Percentiles rank a stretch among this genome's conserved stretches.
Evolutionary conservation across 2,113 vertebrate species (phyloP).

Genomic region (Toxotes chatareus): DNA sequence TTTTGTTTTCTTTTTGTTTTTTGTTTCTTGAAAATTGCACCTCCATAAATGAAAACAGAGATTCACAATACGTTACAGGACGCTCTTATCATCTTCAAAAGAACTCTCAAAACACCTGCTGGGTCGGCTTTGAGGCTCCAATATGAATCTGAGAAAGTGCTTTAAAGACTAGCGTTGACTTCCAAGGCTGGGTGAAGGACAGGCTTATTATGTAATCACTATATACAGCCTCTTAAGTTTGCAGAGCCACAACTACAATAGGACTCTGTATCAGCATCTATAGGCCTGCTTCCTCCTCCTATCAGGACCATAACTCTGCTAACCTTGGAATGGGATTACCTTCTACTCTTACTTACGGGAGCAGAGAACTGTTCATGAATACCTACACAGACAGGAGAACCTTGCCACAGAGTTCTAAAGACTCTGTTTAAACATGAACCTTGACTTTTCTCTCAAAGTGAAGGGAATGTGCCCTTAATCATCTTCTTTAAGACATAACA

Average conservation of each 20-base stretch:
- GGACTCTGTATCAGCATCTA: conserved; percentile 31
- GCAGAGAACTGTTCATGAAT: conserved; percentile 40
- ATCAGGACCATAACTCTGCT: conserved; percentile 24
- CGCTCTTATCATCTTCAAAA: conserved; percentile 32
- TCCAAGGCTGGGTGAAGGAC: conserved; percentile 44
- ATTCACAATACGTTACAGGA: conserved; percentile 21
- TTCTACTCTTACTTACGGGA: background rate
- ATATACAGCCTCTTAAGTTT: conserved; percentile 28
- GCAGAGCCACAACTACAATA: conserved; percentile 9
- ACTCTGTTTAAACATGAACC: background rate
- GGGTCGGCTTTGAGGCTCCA: conserved; percentile 20
- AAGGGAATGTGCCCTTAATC: background rate
- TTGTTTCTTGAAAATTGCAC: conserved; percentile 7
- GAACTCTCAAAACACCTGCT: conserved; percentile 47
- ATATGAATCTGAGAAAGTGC: conserved; percentile 25
- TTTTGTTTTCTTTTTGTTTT: background rate
- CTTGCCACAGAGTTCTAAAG: background rate
- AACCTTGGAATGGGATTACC: conserved; percentile 50
- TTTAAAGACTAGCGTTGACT: conserved; percentile 21
- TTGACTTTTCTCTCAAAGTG: conserved; percentile 14
- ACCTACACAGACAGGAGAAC: conserved; percentile 25
- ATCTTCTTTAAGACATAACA: background rate
- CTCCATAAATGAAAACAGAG: conserved; percentile 32
- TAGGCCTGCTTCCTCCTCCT: conserved; percentile 13
- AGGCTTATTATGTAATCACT: conserved; percentile 25